phyloP scores from a whole-genome alignment of 1,140 invertebrate species.

The Choristoneura fumiferana region DNA sequence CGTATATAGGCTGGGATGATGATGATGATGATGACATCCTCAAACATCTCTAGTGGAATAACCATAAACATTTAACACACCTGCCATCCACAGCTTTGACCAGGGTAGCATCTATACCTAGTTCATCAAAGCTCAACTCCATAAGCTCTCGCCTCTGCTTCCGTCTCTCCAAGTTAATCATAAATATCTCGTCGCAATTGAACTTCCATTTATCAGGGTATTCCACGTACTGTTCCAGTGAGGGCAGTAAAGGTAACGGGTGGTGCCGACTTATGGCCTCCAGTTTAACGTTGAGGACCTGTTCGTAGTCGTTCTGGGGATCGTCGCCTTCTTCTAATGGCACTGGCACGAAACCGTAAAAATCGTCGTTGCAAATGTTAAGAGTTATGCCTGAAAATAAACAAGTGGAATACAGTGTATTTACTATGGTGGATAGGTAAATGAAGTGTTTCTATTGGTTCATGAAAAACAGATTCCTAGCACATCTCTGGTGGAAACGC shows the following conservation, averaged over 20 bases:
- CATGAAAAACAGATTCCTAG: too few species aligned
- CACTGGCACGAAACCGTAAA: constrained; percentile 90
- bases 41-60: too few species aligned
- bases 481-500: too few species aligned
- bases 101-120: constrained; percentile 87
- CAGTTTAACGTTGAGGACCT: constrained; percentile 88
- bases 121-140: constrained; percentile 86
- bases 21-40: too few species aligned
- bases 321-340: constrained; percentile 87
- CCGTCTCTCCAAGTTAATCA: constrained; percentile 94
- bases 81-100: constrained; percentile 94
- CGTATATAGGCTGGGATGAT: too few species aligned
- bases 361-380: constrained; percentile 88
- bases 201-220: constrained; percentile 80
- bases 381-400: constrained; percentile 81
- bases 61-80: too few species aligned
- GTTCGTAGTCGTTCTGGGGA: constrained; percentile 83
- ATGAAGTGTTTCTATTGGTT: too few species aligned
- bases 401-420: constrained; percentile 20
- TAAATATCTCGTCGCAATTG: constrained; percentile 88
- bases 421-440: too few species aligned
- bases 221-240: constrained; percentile 72
- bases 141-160: constrained; percentile 89
- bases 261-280: constrained; percentile 50
- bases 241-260: constrained; percentile 55